Evolutionary conservation across 2,113 vertebrate genomes (phyloP).

Genomic region (Apodemus sylvaticus): DNA sequence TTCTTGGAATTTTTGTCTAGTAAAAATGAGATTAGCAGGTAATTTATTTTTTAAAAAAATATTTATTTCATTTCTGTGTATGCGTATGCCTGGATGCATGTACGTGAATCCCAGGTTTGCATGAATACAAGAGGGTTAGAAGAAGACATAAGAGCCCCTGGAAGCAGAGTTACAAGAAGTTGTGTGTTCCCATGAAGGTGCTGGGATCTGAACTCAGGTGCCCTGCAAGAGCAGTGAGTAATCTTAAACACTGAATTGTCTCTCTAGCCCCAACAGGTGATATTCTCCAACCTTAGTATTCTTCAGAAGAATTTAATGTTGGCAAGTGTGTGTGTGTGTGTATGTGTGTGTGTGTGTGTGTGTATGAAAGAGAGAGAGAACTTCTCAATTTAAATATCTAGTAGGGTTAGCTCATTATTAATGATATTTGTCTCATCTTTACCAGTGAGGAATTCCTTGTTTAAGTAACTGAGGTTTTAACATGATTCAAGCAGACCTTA

Average conservation of each 20-base stretch:
- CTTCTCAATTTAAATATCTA: neutral
- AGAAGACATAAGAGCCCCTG: neutral
- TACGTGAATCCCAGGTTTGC: neutral
- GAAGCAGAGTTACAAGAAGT: neutral
- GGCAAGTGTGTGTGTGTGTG: neutral
- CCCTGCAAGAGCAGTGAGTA: neutral
- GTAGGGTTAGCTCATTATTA: neutral
- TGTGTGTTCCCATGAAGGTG: neutral
- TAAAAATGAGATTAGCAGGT: neutral
- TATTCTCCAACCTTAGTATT: neutral
- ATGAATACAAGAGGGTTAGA: neutral
- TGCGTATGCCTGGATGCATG: neutral
- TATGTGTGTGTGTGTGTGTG: neutral
- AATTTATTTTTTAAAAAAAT: neutral
- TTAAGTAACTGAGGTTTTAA: neutral
- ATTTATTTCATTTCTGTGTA: neutral
- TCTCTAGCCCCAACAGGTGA: neutral
- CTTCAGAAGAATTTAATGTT: neutral
- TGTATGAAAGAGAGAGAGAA: neutral
- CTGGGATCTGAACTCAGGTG: neutral
- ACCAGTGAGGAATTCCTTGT: neutral
- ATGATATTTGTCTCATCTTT: neutral
- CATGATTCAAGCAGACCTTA: neutral
- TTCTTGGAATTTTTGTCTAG: neutral
- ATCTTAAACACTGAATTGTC: neutral